Percentiles rank a stretch among this genome's conserved stretches.
phyloP scores from a whole-genome alignment of 53 echinoderm and acorn worm genomes.

The Temnopleurus reevesii region DNA sequence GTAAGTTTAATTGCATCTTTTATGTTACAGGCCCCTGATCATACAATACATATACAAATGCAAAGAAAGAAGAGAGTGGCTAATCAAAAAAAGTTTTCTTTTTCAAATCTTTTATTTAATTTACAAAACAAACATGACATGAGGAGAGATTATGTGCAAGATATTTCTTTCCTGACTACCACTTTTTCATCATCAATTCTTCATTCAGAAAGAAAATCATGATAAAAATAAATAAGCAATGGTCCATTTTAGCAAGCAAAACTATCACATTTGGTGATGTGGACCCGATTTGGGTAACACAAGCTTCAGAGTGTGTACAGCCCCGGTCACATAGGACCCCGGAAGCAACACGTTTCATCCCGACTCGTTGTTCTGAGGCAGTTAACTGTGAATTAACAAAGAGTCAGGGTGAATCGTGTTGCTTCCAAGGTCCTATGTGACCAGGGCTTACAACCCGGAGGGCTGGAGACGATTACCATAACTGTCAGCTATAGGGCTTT shows the following conservation, averaged over 20 bases:
- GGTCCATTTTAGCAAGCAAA: neutral
- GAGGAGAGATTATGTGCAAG: neutral
- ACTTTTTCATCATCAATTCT: neutral
- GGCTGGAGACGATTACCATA: neutral
- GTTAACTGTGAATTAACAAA: too few species aligned
- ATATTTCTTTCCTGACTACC: neutral
- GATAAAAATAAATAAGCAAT: neutral
- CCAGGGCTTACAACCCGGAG: neutral
- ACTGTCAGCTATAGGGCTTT: neutral
- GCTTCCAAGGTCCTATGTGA: too few species aligned
- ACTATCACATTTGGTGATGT: neutral
- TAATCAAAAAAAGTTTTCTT: neutral
- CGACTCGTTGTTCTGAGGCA: too few species aligned
- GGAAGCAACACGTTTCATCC: too few species aligned
- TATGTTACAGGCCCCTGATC: too few species aligned
- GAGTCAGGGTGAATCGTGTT: too few species aligned
- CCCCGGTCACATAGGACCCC: too few species aligned
- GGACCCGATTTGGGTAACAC: too few species aligned
- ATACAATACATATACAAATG: too few species aligned
- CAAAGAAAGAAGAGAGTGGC: too few species aligned
- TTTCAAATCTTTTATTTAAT: slow-evolving; percentile 20
- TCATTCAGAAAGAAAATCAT: neutral
- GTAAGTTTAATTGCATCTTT: too few species aligned
- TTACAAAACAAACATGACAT: neutral
- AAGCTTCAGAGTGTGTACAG: too few species aligned